These are phyloP conservation scores for Hypselothyrea guttata DNA, from an alignment of 2,888 invertebrate species.

Conservation along the genomic window DNA sequence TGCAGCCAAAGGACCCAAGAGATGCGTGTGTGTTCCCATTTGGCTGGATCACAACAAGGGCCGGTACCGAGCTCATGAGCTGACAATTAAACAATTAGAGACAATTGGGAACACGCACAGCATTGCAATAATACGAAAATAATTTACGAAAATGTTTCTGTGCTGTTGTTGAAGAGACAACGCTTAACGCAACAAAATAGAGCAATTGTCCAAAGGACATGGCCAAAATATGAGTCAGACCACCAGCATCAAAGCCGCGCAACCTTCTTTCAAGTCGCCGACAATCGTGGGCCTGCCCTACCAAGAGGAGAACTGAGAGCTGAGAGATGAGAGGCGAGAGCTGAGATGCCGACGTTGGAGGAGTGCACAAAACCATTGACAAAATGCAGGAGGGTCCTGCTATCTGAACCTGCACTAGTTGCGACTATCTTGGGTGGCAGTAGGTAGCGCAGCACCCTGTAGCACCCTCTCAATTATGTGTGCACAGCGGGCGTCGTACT, in stretches of 20 bases:
- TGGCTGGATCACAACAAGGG: constrained; percentile 36
- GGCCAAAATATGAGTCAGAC: constrained; percentile 64
- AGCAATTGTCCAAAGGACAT: constrained; percentile 70
- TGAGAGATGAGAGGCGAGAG: constrained; percentile 40
- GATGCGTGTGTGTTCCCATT: constrained; percentile 29
- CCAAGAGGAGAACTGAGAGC: background rate
- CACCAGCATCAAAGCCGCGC: constrained; percentile 54
- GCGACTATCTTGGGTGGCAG: constrained; percentile 45
- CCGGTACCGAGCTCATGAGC: constrained; percentile 43
- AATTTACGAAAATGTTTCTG: constrained; percentile 65
- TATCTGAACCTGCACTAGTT: constrained; percentile 50
- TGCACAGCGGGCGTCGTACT: constrained; percentile 80
- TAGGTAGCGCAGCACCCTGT: constrained; percentile 23
- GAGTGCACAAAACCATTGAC: constrained; percentile 74
- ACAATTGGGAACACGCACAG: constrained; percentile 68
- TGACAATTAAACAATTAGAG: constrained; percentile 79
- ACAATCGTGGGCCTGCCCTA: constrained; percentile 51
- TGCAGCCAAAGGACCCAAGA: constrained; percentile 3
- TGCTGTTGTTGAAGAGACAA: constrained; percentile 34
- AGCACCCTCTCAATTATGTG: constrained; percentile 75
- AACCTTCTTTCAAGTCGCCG: constrained; percentile 60
- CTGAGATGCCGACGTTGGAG: constrained; percentile 60
- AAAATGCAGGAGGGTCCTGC: constrained; percentile 38
- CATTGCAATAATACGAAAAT: constrained; percentile 79
- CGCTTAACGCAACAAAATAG: constrained; percentile 57